Percentiles rank a stretch among this genome's conserved stretches.
Evolutionary conservation across 1,140 invertebrate species (phyloP).

Genomic region (Drosophila malerkotliana): DNA sequence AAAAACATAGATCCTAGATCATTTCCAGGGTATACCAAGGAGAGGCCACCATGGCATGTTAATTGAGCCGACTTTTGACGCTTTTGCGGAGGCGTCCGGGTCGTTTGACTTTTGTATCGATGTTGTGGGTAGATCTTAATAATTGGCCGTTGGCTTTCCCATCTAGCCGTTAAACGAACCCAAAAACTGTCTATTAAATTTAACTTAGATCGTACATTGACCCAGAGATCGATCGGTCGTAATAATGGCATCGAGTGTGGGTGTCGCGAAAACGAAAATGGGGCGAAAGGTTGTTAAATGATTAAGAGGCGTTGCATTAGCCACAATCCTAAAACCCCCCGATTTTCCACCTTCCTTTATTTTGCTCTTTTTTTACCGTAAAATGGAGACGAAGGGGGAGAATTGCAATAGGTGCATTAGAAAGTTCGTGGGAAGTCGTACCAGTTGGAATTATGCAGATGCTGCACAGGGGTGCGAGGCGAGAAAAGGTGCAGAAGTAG

Average conservation of each 20-base stretch:
- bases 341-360: slow-evolving; percentile 10
- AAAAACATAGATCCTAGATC: neutral
- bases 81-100: slow-evolving; percentile 43
- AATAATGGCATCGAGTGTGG: slow-evolving; percentile 15
- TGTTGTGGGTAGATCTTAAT: slow-evolving; percentile 71
- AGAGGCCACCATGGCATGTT: slow-evolving; percentile 40
- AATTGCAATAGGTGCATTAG: slow-evolving; percentile 61
- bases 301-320: slow-evolving; percentile 79
- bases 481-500: slow-evolving; percentile 4
- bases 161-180: slow-evolving; percentile 23
- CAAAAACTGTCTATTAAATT: slow-evolving; percentile 42
- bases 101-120: slow-evolving; percentile 27
- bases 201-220: slow-evolving; percentile 51
- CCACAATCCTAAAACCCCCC: slow-evolving; percentile 26
- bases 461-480: neutral
- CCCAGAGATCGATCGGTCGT: slow-evolving; percentile 18
- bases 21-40: slow-evolving; percentile 11
- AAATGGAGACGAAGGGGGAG: slow-evolving; percentile 6
- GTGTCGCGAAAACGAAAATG: slow-evolving; percentile 73
- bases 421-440: slow-evolving; percentile 81
- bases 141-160: slow-evolving; percentile 70
- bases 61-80: slow-evolving; percentile 51
- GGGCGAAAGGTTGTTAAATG: slow-evolving; percentile 82
- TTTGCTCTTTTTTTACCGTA: slow-evolving; percentile 12
- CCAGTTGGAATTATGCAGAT: slow-evolving; percentile 22